Evolutionary conservation across 2,888 invertebrate species (phyloP), one percentile per base, ranked within the genome.

Genomic region (Lacanobia oleracea): DNA sequence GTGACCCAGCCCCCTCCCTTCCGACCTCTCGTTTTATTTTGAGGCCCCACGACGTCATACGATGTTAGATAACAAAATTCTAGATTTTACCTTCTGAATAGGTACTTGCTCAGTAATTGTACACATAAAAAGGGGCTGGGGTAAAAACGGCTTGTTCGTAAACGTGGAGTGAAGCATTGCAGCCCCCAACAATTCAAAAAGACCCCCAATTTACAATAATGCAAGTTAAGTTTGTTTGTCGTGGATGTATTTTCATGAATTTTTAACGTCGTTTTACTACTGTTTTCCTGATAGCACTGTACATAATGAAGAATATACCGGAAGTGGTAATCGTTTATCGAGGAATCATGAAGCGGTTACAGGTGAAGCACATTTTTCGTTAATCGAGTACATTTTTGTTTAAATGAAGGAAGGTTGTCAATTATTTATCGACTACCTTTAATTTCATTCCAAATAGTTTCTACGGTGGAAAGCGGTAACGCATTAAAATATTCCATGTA

Each of bases 1-100:
- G 92, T 93, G 94, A 94, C 94, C 94, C 92, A 91, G 89, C 91
- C 85, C 88, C 87, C 87, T 88, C 86, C 88, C 85, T 86, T 85
- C 81, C 88, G 90, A 91, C 90, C 90, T 90, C 89, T 87, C 83
- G 87, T 82, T 86, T 85, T 81, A 84, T 86, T 86, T 88, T 84
- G 86, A 89, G 88, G 84, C 85, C 84, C 83, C 83, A 85, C 81
- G 81, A 82, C 82, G 86, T 84, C 87, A 86, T 90, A 90, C 87
- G 87, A 89, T 90, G 89, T 91, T 89, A 91, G 91, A 90, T 90
- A 91, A 91, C 89, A 89, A 82, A 86, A 78, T 82, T 82, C 84
- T 87, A 88, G 87, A 85, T 86, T 83, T 83, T 84, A 83, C 76
- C 83, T 87, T 86, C 79, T 82, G 82, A 83, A 87, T 72, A 68